Conservation (phyloP, 1,140 invertebrate genomes). For the Euwallacea fornicatus region DNA sequence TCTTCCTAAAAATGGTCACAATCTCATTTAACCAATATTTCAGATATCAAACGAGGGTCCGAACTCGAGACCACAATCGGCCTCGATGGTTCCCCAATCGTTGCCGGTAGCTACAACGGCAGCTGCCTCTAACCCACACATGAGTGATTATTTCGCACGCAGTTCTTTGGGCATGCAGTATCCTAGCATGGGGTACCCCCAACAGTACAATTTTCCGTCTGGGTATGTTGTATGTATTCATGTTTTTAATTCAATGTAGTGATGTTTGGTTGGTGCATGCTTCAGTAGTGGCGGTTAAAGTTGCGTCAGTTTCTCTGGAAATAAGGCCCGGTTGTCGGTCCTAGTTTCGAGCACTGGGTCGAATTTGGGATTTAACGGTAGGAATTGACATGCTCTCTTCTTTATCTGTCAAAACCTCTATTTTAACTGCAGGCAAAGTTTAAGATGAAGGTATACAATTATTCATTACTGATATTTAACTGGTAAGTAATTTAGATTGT, state of each 20-base stretch:
- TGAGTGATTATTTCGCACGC: conserved; percentile 46
- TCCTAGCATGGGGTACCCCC: conserved; percentile 42
- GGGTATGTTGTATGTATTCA: conserved; percentile 40
- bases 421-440: no score
- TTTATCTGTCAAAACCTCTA: no score
- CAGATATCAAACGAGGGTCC: conserved; percentile 38
- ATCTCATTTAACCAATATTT: not conserved
- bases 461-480: no score
- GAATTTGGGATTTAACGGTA: not conserved
- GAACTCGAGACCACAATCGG: conserved; percentile 41
- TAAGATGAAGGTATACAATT: no score
- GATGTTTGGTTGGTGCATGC: conserved; percentile 4
- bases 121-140: conserved; percentile 29
- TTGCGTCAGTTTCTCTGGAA: no score
- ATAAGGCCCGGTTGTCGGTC: no score
- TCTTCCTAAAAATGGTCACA: not conserved
- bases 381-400: not conserved
- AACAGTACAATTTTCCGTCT: conserved; percentile 44
- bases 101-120: conserved; percentile 15
- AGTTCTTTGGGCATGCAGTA: conserved; percentile 42
- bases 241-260: conserved; percentile 32
- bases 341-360: not conserved
- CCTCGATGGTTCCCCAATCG: conserved; percentile 30
- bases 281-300: not conserved
- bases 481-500: no score